Percentiles rank a stretch among this genome's conserved stretches.
phyloP scores from a whole-genome alignment of 1,140 invertebrate genomes.

The Bilobella aurantiaca region DNA sequence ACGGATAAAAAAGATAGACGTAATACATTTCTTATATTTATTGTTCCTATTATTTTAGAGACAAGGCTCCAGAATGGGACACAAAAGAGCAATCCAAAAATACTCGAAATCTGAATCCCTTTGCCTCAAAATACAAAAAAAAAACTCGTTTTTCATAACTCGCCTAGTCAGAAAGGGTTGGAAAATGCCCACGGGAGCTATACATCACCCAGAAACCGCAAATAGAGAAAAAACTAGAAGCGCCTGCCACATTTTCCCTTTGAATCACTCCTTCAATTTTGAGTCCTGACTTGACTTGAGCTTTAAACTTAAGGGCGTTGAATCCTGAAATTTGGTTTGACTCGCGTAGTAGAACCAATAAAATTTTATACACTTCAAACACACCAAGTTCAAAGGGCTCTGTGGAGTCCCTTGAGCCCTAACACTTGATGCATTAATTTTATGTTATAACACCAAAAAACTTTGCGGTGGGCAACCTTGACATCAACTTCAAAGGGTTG shows the following conservation, averaged over 20 bases:
- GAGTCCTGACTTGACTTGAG: no score
- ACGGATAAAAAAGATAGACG: slow-evolving; percentile 3
- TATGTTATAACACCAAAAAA: neutral
- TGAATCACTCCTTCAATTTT: slow-evolving; percentile 25
- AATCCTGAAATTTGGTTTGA: slow-evolving; percentile 14
- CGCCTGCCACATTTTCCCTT: slow-evolving; percentile 8
- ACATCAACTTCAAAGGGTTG: no score
- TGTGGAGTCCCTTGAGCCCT: slow-evolving; percentile 17
- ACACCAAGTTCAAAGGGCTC: slow-evolving; percentile 2
- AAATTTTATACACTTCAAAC: neutral
- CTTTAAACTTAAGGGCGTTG: slow-evolving; percentile 25
- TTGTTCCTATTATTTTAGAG: slow-evolving; percentile 5
- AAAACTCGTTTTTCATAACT: neutral
- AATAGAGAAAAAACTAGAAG: neutral
- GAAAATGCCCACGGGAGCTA: slow-evolving; percentile 24
- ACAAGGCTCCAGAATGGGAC: neutral
- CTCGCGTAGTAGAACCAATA: no score
- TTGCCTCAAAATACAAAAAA: neutral
- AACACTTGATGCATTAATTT: slow-evolving; percentile 13
- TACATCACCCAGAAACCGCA: slow-evolving; percentile 25
- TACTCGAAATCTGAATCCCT: neutral
- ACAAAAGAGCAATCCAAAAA: neutral
- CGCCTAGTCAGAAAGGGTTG: neutral
- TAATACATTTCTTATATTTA: slow-evolving; percentile 3
- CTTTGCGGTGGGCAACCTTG: neutral